Evolutionary conservation across 2,113 vertebrate species (phyloP).

Genomic region (Gorsachius goisagi): DNA sequence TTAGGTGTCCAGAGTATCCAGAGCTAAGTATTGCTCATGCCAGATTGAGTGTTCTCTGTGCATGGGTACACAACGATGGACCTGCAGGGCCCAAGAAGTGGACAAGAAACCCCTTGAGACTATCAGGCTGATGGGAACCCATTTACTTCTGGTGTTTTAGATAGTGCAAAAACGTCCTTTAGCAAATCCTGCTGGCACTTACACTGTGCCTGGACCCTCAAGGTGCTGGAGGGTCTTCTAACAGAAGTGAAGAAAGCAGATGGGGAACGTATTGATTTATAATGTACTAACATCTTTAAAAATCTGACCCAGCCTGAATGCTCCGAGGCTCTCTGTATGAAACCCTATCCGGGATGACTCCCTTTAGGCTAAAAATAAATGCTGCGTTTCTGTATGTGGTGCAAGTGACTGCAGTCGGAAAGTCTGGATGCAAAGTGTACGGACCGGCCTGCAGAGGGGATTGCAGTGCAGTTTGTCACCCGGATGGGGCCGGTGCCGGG

Average conservation of each 20-base stretch:
- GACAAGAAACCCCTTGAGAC: background rate
- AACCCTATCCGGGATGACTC: background rate
- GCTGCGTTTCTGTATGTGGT: background rate
- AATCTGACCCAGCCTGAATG: background rate
- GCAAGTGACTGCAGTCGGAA: background rate
- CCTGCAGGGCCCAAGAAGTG: background rate
- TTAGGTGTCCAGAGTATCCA: background rate
- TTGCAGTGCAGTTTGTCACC: background rate
- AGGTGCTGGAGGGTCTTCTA: background rate
- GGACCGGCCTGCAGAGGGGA: background rate
- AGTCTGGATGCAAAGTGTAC: background rate
- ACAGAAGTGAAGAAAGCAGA: background rate
- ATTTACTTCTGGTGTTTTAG: background rate
- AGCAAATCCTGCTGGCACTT: background rate
- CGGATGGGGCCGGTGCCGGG: background rate
- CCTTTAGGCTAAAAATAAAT: conserved; percentile 41
- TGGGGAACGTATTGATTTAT: background rate
- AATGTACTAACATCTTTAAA: background rate
- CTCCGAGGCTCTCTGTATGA: background rate
- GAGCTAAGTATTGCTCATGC: background rate
- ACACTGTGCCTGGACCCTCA: background rate
- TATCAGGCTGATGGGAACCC: background rate
- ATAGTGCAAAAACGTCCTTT: background rate
- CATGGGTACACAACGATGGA: background rate
- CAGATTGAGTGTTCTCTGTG: background rate